Conservation (phyloP, 2,888 invertebrate genomes). For the Conops quadrifasciatus region DNA sequence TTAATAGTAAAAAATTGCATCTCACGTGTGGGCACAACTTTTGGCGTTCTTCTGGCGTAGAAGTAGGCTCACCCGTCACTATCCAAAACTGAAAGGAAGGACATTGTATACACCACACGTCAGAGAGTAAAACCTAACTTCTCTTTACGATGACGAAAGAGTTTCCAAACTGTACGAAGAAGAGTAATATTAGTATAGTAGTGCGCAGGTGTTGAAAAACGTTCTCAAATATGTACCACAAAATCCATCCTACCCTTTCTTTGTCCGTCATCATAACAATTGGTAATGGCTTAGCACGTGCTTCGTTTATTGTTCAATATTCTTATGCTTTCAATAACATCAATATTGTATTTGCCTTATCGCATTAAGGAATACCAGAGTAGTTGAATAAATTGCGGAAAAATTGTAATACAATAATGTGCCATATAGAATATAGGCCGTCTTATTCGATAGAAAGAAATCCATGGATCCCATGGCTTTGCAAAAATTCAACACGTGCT, state of each 20-base stretch:
- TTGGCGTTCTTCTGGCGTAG: no score
- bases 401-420: conserved; percentile 39
- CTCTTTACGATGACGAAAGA: no score
- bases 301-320: background rate
- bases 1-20: no score
- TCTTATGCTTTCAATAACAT: background rate
- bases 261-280: no score
- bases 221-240: no score
- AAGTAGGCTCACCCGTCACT: no score
- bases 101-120: no score
- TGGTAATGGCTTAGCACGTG: background rate
- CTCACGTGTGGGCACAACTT: no score
- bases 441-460: conserved; percentile 31
- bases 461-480: conserved; percentile 28
- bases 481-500: conserved; percentile 11
- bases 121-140: no score
- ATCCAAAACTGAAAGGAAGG: no score
- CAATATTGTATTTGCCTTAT: background rate
- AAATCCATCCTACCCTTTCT: no score
- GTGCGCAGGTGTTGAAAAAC: background rate
- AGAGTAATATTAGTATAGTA: background rate
- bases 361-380: background rate
- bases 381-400: conserved; percentile 34
- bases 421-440: conserved; percentile 37
- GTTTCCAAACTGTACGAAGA: no score